Conservation (phyloP, 2,113 vertebrate genomes). For the Solea solea region DNA sequence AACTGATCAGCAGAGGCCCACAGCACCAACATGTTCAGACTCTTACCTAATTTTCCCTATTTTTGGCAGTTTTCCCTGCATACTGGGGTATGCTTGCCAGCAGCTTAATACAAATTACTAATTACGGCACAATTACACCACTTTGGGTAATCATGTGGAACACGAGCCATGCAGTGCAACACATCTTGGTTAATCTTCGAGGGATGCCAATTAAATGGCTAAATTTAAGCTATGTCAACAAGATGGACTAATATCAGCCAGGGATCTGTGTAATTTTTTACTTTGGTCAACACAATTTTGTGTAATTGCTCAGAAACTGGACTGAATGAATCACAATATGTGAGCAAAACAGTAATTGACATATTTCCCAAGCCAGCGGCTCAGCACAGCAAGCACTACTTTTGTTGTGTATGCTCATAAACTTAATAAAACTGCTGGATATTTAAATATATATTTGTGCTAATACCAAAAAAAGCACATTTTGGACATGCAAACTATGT, state of each 20-base stretch:
- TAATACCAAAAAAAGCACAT: background rate
- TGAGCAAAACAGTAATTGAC: background rate
- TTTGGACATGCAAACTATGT: background rate
- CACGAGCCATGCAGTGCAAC: conserved; percentile 37
- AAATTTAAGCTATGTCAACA: conserved; percentile 8
- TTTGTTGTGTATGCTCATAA: too few relatives aligned
- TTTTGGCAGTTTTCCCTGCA: conserved; percentile 57
- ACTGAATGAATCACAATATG: background rate
- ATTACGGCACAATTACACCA: conserved; percentile 64
- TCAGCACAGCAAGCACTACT: too few relatives aligned
- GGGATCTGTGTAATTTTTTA: background rate
- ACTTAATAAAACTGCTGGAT: too few relatives aligned
- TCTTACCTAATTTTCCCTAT: conserved; percentile 44
- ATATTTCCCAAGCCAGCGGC: background rate
- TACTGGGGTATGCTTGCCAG: conserved; percentile 50
- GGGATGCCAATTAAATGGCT: conserved; percentile 27
- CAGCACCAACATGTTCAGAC: conserved; percentile 7
- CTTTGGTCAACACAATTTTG: conserved; percentile 3
- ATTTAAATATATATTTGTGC: too few relatives aligned
- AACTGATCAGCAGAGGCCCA: conserved; percentile 41
- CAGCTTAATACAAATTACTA: conserved; percentile 60
- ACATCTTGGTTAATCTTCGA: conserved; percentile 47
- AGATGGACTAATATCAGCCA: conserved; percentile 9
- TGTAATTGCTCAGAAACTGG: background rate
- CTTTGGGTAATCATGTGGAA: conserved; percentile 63